Percentiles rank a stretch among this genome's conserved stretches.
Evolutionary conservation across 2,797 vertebrate genomes (phyloP).

Genomic region (Molossus alvarezi): DNA sequence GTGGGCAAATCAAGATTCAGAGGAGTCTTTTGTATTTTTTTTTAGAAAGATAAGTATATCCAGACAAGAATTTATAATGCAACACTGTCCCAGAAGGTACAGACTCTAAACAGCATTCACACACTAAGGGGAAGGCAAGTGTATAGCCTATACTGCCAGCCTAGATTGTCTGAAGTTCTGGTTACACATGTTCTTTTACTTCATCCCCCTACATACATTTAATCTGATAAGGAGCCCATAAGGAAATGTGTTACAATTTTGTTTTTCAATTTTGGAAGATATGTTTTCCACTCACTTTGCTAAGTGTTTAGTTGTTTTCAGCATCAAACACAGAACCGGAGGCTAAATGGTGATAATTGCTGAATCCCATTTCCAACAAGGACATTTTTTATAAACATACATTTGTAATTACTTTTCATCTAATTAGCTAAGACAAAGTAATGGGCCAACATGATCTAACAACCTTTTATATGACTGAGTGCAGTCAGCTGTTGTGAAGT

Average conservation of each 20-base stretch:
- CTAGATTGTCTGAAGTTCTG: background rate
- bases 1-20: background rate
- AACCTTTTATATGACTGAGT: background rate
- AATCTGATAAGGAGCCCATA: background rate
- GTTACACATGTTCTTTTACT: background rate
- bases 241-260: background rate
- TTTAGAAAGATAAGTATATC: background rate
- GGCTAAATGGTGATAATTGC: background rate
- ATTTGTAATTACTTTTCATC: conserved; percentile 23
- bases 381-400: background rate
- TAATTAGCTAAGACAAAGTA: conserved; percentile 18
- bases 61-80: background rate
- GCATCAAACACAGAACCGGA: background rate
- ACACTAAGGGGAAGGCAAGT: background rate
- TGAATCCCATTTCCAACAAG: background rate
- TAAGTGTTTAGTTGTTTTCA: background rate
- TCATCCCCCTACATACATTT: background rate
- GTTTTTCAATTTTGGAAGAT: conserved; percentile 3
- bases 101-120: background rate
- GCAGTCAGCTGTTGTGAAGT: background rate
- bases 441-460: background rate
- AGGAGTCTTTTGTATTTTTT: background rate
- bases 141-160: background rate
- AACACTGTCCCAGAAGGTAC: background rate
- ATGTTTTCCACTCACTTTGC: background rate